These are phyloP conservation scores for zebrafish (Danio rerio) DNA, from an alignment of 2,113 vertebrate species.

Conservation along the genomic window GRCz12tu NC_133180.1:17590001-17590500, in stretches of 20 bases:
- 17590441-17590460: neutral
- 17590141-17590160: neutral
- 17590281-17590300: neutral
- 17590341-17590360: neutral
- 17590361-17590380: neutral
- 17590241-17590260: neutral
- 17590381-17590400: neutral
- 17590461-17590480: neutral
- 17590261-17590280: neutral
- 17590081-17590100: too few species aligned
- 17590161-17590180: too few species aligned
- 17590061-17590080: neutral
- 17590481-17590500: neutral
- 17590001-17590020: neutral
- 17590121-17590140: constrained; percentile 1
- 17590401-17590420: neutral
- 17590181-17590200: neutral
- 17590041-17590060: neutral
- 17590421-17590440: neutral
- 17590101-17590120: constrained; percentile 5
- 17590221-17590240: neutral
- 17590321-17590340: neutral
- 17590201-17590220: neutral
- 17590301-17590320: neutral
- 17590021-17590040: constrained; percentile 8